phyloP scores from a whole-genome alignment of 2,888 invertebrate genomes.

The Falcaria lacertinaria region DNA sequence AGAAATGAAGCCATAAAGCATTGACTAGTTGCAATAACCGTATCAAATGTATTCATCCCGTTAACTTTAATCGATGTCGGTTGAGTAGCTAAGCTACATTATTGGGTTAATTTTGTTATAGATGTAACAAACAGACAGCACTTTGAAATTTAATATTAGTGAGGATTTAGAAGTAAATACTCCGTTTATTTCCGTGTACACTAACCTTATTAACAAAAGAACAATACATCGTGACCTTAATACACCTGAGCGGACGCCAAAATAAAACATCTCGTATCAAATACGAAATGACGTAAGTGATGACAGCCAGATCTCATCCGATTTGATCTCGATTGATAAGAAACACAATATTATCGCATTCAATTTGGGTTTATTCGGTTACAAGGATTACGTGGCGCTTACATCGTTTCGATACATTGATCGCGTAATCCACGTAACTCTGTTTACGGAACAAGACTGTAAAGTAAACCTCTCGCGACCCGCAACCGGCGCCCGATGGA shows the following conservation, averaged over 20 bases:
- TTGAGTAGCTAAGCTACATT: too few relatives aligned
- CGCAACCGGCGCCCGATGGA: slow-evolving; percentile 21
- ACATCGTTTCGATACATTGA: not conserved
- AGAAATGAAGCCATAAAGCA: too few relatives aligned
- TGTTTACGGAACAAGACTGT: slow-evolving; percentile 40
- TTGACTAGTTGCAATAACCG: too few relatives aligned
- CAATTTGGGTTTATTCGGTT: not conserved
- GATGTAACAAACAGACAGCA: too few relatives aligned
- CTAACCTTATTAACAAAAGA: not conserved
- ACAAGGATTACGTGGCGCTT: not conserved
- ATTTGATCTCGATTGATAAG: not conserved
- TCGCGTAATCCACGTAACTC: slow-evolving; percentile 39
- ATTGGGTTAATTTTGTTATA: too few relatives aligned
- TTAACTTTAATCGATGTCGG: too few relatives aligned
- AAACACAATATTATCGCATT: not conserved
- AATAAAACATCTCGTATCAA: not conserved
- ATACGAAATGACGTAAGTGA: not conserved
- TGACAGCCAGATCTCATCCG: too few relatives aligned
- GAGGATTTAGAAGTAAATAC: not conserved
- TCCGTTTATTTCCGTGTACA: not conserved
- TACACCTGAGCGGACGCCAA: not conserved
- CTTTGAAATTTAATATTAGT: not conserved
- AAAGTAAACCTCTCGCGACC: slow-evolving; percentile 43
- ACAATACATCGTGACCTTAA: slow-evolving; percentile 1
- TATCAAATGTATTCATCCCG: too few relatives aligned